These are phyloP conservation scores for Pachypanchax playfairii DNA, from an alignment of 2,113 vertebrate species.

Conservation along the genomic window DNA sequence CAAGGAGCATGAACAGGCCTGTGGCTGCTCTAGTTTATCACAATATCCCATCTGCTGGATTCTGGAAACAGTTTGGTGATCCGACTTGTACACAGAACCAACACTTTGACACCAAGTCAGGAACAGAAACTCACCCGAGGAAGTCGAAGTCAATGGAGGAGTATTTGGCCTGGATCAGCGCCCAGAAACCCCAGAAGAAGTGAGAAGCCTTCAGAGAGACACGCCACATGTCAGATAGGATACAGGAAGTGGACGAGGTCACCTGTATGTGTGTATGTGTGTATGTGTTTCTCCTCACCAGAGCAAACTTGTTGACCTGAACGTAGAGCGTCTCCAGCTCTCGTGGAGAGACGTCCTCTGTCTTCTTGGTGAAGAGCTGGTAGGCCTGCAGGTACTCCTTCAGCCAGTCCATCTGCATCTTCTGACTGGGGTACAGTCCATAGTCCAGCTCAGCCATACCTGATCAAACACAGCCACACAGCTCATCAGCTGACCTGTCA, in stretches of 20 bases:
- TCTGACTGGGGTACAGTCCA: constrained; percentile 82
- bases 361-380: constrained; percentile 82
- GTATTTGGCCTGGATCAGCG: constrained; percentile 95
- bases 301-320: constrained; percentile 96
- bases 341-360: constrained; percentile 72
- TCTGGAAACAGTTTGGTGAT: too few relatives aligned
- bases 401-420: constrained; percentile 92
- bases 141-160: constrained; percentile 97
- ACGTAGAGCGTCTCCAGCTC: constrained; percentile 92
- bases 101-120: not conserved
- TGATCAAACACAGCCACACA: constrained; percentile 53
- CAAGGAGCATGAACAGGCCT: too few relatives aligned
- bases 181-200: constrained; percentile 98
- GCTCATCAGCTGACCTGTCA: too few relatives aligned
- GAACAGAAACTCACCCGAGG: constrained; percentile 82
- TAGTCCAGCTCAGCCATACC: constrained; percentile 93
- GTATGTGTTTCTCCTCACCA: constrained; percentile 79
- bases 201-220: constrained; percentile 87
- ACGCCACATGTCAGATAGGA: constrained; percentile 18
- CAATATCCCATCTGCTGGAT: too few relatives aligned
- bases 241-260: too few relatives aligned
- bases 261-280: not conserved
- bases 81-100: constrained; percentile 3
- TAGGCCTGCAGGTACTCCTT: constrained; percentile 88
- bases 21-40: too few relatives aligned